Evolutionary conservation across 2,113 vertebrate genomes (phyloP).

Genomic region (Narcine bancroftii): DNA sequence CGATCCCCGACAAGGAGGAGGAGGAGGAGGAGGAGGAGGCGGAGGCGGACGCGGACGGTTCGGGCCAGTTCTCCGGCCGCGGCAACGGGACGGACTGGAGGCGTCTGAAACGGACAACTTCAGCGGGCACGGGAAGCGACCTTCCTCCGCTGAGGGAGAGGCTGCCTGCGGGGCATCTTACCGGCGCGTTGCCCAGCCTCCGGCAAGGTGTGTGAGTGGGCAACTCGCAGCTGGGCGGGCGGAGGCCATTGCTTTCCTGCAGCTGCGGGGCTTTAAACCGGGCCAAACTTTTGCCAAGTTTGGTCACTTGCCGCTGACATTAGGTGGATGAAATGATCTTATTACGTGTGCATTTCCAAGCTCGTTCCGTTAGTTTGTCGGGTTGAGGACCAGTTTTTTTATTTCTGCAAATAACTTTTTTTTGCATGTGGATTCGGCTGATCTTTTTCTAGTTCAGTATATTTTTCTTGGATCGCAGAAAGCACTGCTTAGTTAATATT

Average conservation of each 20-base stretch:
- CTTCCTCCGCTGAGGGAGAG: conserved; percentile 58
- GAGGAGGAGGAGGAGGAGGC: too few relatives aligned
- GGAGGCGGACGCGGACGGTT: neutral
- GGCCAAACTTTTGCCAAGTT: neutral
- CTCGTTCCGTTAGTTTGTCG: neutral
- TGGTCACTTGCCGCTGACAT: neutral
- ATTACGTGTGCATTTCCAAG: neutral
- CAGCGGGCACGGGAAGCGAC: conserved; percentile 8
- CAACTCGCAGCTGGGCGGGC: neutral
- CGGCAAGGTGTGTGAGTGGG: neutral
- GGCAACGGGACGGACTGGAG: neutral
- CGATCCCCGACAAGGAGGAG: conserved; percentile 39
- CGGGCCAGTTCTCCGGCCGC: too few relatives aligned
- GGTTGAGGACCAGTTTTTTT: neutral
- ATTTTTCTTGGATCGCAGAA: neutral
- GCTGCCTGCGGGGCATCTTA: neutral
- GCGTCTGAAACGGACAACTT: neutral
- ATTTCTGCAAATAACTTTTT: neutral
- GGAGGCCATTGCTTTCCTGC: too few relatives aligned
- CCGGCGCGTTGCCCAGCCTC: neutral
- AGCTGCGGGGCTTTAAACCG: neutral
- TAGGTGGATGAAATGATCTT: neutral
- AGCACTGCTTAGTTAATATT: neutral
- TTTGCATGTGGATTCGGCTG: neutral
- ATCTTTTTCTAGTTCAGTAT: neutral